A percentile compares a stretch with the other conserved stretches of the same genome.
phyloP scores from a whole-genome alignment of 2,888 invertebrate species.

The Agrotis puta region DNA sequence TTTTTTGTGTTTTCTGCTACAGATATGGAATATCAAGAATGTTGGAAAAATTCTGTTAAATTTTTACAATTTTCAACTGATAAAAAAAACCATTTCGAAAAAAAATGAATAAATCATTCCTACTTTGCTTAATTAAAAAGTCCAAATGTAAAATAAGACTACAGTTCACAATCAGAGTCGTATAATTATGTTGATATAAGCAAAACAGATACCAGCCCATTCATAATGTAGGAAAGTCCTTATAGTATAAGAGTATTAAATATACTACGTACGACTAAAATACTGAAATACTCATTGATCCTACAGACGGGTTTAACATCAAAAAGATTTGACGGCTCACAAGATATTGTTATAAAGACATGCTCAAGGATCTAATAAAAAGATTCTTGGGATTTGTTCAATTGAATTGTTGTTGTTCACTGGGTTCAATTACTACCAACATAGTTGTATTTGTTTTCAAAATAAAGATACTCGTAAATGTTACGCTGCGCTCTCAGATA shows the following conservation, averaged over 20 bases:
- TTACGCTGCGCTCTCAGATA: neutral
- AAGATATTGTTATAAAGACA: conserved; percentile 48
- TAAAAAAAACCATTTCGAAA: too few species aligned
- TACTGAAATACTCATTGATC: conserved; percentile 7
- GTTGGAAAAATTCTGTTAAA: too few species aligned
- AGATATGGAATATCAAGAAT: too few species aligned
- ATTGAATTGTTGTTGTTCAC: conserved; percentile 45
- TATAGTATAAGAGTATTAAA: neutral
- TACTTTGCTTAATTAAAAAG: too few species aligned
- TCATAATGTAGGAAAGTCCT: neutral
- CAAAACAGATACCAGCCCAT: too few species aligned
- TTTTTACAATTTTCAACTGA: too few species aligned
- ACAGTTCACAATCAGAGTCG: too few species aligned
- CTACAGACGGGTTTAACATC: conserved; percentile 24
- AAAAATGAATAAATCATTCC: too few species aligned
- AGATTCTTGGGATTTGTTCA: conserved; percentile 37
- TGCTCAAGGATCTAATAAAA: conserved; percentile 12
- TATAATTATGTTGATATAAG: too few species aligned
- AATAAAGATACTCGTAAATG: neutral
- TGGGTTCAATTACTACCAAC: conserved; percentile 16
- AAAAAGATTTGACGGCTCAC: conserved; percentile 36
- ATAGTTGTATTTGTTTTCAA: conserved; percentile 17
- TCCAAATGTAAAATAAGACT: too few species aligned
- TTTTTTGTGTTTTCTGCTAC: too few species aligned
- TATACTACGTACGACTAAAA: neutral